Percentiles rank a stretch among this genome's conserved stretches.
These are phyloP conservation scores for Tenthredo amoena DNA, from an alignment of 2,888 invertebrate species.

Conservation along the genomic window DNA sequence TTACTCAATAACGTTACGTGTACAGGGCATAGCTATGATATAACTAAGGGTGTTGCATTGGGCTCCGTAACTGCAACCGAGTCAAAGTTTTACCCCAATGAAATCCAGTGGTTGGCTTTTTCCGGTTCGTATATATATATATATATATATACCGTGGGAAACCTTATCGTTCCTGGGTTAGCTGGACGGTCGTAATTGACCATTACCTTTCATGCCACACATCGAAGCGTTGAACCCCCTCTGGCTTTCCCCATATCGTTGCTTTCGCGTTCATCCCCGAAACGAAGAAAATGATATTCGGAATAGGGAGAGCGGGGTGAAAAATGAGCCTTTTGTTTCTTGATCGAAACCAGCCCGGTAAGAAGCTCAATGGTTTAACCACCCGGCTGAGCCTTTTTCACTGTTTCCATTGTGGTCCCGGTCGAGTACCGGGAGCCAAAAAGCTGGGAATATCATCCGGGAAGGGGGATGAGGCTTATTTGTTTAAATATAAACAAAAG, in stretches of 20 bases:
- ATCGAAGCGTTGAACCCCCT: neutral
- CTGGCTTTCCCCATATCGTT: neutral
- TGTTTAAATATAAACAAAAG: constrained; percentile 9
- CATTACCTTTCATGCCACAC: neutral
- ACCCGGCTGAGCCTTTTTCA: neutral
- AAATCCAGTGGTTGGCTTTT: too few relatives aligned
- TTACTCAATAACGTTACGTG: neutral
- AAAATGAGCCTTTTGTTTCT: neutral
- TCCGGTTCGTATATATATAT: neutral
- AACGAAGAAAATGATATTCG: too few relatives aligned
- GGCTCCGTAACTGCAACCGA: neutral
- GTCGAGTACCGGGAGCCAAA: neutral
- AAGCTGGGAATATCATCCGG: neutral
- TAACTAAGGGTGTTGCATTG: neutral
- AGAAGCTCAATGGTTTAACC: neutral
- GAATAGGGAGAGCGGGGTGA: neutral
- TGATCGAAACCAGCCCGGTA: neutral
- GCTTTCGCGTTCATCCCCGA: neutral
- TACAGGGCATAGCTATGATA: neutral
- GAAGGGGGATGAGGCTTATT: neutral
- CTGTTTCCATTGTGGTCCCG: neutral
- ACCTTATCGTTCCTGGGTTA: neutral
- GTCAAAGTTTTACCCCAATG: neutral
- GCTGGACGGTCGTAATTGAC: constrained; percentile 15
- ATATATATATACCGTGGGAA: too few relatives aligned